Base-by-base conservation (phyloP, 2,888 invertebrate species). In the Spialia ferax region DNA sequence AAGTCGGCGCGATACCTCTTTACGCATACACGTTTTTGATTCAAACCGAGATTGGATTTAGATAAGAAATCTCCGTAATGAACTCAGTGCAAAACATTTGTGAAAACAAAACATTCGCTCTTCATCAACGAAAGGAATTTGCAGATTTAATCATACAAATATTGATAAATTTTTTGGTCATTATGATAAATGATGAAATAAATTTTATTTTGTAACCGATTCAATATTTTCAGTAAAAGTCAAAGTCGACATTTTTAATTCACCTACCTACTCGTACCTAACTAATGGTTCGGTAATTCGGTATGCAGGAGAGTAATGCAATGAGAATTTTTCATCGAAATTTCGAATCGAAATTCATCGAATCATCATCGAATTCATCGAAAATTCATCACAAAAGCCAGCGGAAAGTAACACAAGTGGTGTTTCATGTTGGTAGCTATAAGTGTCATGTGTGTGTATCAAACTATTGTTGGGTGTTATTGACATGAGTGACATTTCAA, bases 1-100 rank as follows among this genome's bases (percentile, higher is more conserved):
- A 63, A 63, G 63, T 63, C 5, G 26, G 13, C 26, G 42, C 42
- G 26, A 63, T 54, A 63, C 52, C 62, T 38, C 45, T 63, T 56
- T 63, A 56, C 56, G 29, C 60, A 29, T 56, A 45, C 64, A 54
- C 48, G 64, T 64, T 64, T 64, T 57, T 50, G 63, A 63, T 63
- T 72, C 71, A 52, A 65, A 15, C 56, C 64, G 22, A 64, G 65
- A 65, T 59, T 57, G 50, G 57, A 64, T 48, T 48, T 32, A 38
- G 56, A 50, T 60, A 59, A 63, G 42, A 69, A 45, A 57, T 8
- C 20, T 26, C 11, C n/a, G 13, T 42, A 42, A 63, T 61, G 50
- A 48, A 42, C 23, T 42, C 8, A 23, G 23, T n/a, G n/a, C n/a
- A 54, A 62, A 62, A 38, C 23, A 38, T 52, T 62, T 26, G 18